Evolutionary conservation across 2,888 invertebrate species (phyloP).

Genomic region (Microplitis manilae): DNA sequence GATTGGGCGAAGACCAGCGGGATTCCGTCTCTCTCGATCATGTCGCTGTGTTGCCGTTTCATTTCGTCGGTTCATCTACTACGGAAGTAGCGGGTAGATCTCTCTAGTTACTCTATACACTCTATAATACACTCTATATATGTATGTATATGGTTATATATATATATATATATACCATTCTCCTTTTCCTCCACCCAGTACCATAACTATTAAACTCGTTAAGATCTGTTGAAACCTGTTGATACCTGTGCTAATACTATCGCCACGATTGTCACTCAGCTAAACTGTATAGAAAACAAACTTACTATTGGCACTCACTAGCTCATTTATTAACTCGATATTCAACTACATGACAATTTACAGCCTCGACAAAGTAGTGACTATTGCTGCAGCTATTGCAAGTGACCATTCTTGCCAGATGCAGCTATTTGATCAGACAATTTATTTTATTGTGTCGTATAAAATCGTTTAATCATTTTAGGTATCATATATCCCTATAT

Average conservation of each 20-base stretch:
- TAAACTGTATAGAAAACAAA: constrained; percentile 8
- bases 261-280: constrained; percentile 10
- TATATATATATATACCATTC: neutral
- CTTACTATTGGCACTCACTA: constrained; percentile 19
- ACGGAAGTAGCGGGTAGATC: constrained; percentile 23
- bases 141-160: constrained; percentile 5
- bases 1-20: constrained; percentile 65
- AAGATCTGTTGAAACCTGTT: constrained; percentile 9
- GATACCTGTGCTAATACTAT: constrained; percentile 10
- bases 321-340: constrained; percentile 6
- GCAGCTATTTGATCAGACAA: neutral
- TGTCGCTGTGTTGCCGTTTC: constrained; percentile 22
- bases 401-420: neutral
- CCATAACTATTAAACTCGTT: neutral
- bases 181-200: constrained; percentile 4
- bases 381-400: neutral
- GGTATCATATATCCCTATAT: neutral
- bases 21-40: constrained; percentile 62
- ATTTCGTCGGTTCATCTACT: constrained; percentile 24
- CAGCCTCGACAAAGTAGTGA: neutral
- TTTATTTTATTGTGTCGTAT: neutral
- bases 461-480: neutral
- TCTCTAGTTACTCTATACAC: constrained; percentile 15
- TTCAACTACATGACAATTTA: constrained; percentile 11
- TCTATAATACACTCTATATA: constrained; percentile 8